These are phyloP conservation scores for Conus betulinus DNA, from an alignment of 1,140 invertebrate species.

Conservation along the genomic window DNA sequence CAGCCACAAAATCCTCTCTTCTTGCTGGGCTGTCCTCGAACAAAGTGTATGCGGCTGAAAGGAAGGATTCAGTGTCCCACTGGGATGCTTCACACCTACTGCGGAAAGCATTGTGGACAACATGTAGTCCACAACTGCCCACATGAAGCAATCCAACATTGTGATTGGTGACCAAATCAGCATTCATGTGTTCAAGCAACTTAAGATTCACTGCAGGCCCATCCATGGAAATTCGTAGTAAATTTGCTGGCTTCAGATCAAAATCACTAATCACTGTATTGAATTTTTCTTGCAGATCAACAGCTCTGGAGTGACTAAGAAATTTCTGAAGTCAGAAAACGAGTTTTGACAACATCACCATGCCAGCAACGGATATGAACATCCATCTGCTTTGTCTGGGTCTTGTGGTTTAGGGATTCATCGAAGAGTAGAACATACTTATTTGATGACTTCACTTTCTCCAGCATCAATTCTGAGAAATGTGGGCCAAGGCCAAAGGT, in stretches of 20 bases:
- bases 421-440: neutral
- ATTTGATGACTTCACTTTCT: neutral
- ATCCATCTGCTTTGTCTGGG: slow-evolving; percentile 9
- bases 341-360: neutral
- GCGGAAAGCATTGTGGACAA: slow-evolving; percentile 17
- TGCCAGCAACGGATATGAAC: slow-evolving; percentile 6
- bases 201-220: neutral
- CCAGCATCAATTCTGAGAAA: too few relatives aligned
- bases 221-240: slow-evolving; percentile 15
- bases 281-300: neutral
- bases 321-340: slow-evolving; percentile 9
- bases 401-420: neutral
- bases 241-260: neutral
- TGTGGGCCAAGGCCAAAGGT: too few relatives aligned
- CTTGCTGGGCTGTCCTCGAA: neutral
- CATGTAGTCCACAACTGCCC: slow-evolving; percentile 13
- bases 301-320: neutral
- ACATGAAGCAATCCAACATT: neutral
- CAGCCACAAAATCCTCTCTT: neutral
- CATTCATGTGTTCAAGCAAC: neutral
- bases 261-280: neutral
- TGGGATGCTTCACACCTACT: neutral
- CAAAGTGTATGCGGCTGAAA: neutral
- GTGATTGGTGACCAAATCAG: neutral
- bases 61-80: slow-evolving; percentile 1